Evolutionary conservation across 2,113 vertebrate genomes (phyloP), one percentile per base, ranked within the genome.

Genomic region (Geothlypis trichas): DNA sequence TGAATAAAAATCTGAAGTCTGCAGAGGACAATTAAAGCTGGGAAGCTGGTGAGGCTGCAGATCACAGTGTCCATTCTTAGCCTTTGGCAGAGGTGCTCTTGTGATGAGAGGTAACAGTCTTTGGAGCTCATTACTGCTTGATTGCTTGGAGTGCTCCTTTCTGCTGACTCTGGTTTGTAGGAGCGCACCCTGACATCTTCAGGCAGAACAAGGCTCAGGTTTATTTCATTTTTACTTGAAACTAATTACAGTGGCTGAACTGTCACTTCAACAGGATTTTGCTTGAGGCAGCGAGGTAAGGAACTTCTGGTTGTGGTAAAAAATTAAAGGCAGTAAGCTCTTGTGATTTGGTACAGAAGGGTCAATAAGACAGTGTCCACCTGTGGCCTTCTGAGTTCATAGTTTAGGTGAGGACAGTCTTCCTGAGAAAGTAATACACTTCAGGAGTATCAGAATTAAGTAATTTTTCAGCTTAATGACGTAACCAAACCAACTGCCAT

Each of bases 101-200:
- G 46, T 46, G 26, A 63, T 4, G 5, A 52, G 52, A 71, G 8
- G 2, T 72, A 54, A 42, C 1, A 11, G 30, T 28, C 19, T 58
- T 27, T 52, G 46, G 23, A 73, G 41, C 41, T 84, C 0, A 0
- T 76, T 65, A 55, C 15, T 61, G 18, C 54, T 44, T 2, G 2
- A 28, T 87, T 76, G 69, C n/a, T 66, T 24, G 23, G 72, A 78
- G 54, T 49, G 44, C 9, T 73, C 42, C 1, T 0, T 18, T 89
- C 26, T 87, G 20, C 41, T 68, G 26, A 8, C 30, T 73, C 8
- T 69, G 28, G 24, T 81, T 84, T 4, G 0, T 66, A 41, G 1
- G 7, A 49, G 46, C 54, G 31, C 30, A 31, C 2, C 5, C 21
- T 88, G 55, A 72, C 21, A 30, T 35, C 58, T 82, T 59, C 49